Conservation (phyloP, 2,797 vertebrate genomes). For the Erethizon dorsatum region DNA sequence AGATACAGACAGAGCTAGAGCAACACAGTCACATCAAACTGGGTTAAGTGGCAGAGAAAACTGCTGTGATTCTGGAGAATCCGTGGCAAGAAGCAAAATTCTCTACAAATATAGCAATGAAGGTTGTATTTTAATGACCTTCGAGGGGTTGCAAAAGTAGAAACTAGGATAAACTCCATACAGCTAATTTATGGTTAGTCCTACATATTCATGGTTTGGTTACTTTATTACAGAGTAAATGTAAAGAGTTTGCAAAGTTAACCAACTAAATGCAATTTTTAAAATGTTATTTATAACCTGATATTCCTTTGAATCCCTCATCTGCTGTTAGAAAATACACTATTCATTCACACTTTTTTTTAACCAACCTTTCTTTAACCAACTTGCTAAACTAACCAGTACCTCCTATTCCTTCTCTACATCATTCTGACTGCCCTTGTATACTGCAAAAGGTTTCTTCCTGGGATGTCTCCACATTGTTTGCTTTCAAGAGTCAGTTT, state of each 20-base stretch:
- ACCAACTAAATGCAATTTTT: neutral
- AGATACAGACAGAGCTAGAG: neutral
- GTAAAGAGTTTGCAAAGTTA: slow-evolving; percentile 15
- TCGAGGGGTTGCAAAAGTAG: neutral
- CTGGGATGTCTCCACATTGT: neutral
- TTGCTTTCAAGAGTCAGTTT: neutral
- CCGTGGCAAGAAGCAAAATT: neutral
- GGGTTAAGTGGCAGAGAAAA: neutral
- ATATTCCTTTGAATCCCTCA: neutral
- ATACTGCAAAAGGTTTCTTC: neutral
- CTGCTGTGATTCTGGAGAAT: neutral
- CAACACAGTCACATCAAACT: neutral
- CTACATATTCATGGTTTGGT: neutral
- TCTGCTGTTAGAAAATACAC: neutral
- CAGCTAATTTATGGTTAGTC: neutral
- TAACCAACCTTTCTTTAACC: neutral
- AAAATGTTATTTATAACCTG: slow-evolving; percentile 3
- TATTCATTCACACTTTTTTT: neutral
- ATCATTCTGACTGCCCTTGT: neutral
- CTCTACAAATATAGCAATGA: neutral
- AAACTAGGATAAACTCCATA: slow-evolving; percentile 5
- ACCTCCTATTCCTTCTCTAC: neutral
- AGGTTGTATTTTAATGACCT: neutral
- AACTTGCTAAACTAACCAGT: neutral
- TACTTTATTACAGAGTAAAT: slow-evolving; percentile 1